Evolutionary conservation across 2,888 invertebrate genomes (phyloP).

Genomic region (Nasonovia ribisnigri): DNA sequence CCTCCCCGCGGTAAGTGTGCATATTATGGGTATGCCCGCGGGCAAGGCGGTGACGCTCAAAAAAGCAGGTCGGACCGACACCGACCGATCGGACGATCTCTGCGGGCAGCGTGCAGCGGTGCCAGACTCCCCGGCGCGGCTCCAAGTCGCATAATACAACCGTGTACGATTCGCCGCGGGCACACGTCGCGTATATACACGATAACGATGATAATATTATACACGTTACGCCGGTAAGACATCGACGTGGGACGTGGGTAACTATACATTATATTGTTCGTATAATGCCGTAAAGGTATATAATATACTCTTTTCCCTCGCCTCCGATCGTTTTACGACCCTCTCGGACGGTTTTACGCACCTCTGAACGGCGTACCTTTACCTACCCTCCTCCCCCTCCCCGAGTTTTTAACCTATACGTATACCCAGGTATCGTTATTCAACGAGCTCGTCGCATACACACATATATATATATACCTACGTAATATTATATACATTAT

Average conservation of each 20-base stretch:
- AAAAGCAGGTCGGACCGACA: neutral
- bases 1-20: no score
- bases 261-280: no score
- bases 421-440: neutral
- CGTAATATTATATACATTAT: neutral
- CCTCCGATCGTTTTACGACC: conserved; percentile 1
- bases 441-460: neutral
- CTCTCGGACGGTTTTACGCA: neutral
- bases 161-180: neutral
- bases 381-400: no score
- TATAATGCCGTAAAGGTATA: no score
- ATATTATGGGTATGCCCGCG: no score
- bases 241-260: neutral
- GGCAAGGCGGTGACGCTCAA: neutral
- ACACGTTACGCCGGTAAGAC: accelerated
- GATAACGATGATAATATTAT: neutral
- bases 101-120: neutral
- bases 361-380: neutral
- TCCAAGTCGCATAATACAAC: neutral
- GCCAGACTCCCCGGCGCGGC: conserved; percentile 9
- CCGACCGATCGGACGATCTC: neutral
- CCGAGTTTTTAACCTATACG: neutral
- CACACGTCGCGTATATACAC: no score
- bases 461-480: neutral
- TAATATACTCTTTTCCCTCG: no score